Conservation (phyloP, 2,113 vertebrate species). For the Campylomormyrus numenius region DNA sequence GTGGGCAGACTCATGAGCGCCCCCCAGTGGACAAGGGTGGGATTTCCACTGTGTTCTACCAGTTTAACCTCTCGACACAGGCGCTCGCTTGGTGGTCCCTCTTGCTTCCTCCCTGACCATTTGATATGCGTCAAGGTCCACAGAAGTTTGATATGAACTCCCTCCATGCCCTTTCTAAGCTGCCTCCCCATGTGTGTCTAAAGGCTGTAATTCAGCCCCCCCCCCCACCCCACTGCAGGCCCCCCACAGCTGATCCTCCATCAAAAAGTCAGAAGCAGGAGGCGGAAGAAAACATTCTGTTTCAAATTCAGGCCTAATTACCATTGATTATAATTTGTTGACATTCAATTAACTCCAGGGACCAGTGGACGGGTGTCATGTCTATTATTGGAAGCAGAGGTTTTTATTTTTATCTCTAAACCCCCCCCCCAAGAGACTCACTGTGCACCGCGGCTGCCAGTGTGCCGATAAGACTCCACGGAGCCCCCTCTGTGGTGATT, state of each 20-base stretch:
- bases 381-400: slow-evolving; percentile 23
- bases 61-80: background rate
- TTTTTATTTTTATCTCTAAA: background rate
- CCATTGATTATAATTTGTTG: slow-evolving; percentile 34
- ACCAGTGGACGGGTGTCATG: slow-evolving; percentile 4
- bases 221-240: no score
- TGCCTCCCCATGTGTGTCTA: background rate
- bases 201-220: background rate
- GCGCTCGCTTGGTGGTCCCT: background rate
- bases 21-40: background rate
- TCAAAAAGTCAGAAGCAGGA: background rate
- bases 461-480: slow-evolving; percentile 6
- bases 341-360: slow-evolving; percentile 36
- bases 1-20: background rate
- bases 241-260: background rate
- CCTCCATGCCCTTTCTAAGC: background rate
- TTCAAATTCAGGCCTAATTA: slow-evolving; percentile 29
- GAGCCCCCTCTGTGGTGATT: slow-evolving; percentile 23
- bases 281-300: background rate
- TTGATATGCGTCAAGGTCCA: background rate
- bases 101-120: background rate
- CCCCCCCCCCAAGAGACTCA: background rate
- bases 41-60: background rate
- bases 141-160: background rate
- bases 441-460: slow-evolving; percentile 8